Evolutionary conservation across 2,888 invertebrate species (phyloP).

Genomic region (Lepidocyrtoides sp.): DNA sequence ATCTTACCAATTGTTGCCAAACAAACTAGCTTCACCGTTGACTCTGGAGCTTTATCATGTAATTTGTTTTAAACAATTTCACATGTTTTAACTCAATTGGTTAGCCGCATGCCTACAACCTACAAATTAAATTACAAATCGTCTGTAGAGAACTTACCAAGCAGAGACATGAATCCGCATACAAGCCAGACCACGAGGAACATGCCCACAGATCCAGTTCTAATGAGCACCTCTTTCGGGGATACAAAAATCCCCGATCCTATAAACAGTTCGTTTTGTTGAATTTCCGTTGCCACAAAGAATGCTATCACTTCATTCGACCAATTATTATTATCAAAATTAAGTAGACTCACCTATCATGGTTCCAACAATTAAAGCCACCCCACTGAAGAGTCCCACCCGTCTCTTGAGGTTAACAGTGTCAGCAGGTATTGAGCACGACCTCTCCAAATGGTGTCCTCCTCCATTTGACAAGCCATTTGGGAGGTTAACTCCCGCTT

Average conservation of each 20-base stretch:
- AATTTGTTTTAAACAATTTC: too few species aligned
- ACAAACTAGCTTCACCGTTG: slow-evolving; percentile 95
- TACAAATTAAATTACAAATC: too few species aligned
- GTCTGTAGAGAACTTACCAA: slow-evolving; percentile 87
- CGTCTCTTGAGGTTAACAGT: slow-evolving; percentile 99
- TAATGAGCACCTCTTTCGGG: slow-evolving; percentile 91
- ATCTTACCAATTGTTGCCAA: slow-evolving; percentile 93
- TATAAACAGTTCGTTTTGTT: background rate
- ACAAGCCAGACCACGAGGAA: slow-evolving; percentile 93
- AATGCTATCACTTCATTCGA: too few species aligned
- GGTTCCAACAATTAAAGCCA: slow-evolving; percentile 87
- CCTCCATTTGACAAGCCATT: slow-evolving; percentile 86
- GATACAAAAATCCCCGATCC: slow-evolving; percentile 97
- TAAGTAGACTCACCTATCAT: slow-evolving; percentile 87
- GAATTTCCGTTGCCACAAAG: too few species aligned
- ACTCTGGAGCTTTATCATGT: slow-evolving; percentile 92
- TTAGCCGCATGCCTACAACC: too few species aligned
- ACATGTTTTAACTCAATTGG: too few species aligned
- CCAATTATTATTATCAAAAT: slow-evolving; percentile 81
- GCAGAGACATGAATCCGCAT: slow-evolving; percentile 90
- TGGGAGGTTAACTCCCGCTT: slow-evolving; percentile 76
- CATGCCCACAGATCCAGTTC: slow-evolving; percentile 93
- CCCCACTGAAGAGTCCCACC: slow-evolving; percentile 86
- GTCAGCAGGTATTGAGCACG: slow-evolving; percentile 98
- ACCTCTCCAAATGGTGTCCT: slow-evolving; percentile 91